phyloP scores from a whole-genome alignment of 2,888 invertebrate species.

The Gryllus longicercus region DNA sequence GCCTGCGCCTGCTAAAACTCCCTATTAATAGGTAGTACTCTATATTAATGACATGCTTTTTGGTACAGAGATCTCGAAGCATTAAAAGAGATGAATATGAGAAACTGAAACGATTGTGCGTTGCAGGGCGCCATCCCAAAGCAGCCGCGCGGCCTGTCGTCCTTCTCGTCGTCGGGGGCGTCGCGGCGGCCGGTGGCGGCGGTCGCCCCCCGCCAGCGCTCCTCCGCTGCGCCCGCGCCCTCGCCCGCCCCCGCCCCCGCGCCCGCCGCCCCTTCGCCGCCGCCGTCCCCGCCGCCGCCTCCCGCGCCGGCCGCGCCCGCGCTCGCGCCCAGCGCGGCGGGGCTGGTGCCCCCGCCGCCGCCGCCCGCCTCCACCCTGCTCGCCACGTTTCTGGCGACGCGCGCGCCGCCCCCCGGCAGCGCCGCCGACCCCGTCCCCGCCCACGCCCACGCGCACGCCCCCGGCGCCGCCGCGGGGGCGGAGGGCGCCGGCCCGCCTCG shows the following conservation, averaged over 20 bases:
- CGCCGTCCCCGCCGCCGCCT: slow-evolving; percentile 46
- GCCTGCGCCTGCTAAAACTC: no score
- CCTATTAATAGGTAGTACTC: no score
- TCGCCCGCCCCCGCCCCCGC: background rate
- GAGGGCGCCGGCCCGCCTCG: no score
- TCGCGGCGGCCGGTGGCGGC: background rate
- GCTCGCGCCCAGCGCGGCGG: slow-evolving; percentile 71
- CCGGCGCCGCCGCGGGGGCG: no score
- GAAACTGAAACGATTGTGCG: background rate
- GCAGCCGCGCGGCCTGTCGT: slow-evolving; percentile 24
- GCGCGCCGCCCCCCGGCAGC: no score
- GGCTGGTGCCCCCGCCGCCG: slow-evolving; percentile 47
- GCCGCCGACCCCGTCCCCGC: no score
- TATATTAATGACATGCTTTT: no score
- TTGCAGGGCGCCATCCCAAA: slow-evolving; percentile 38
- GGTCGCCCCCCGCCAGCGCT: background rate
- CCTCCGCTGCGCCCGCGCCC: background rate
- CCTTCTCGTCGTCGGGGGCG: background rate
- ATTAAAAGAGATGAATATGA: no score
- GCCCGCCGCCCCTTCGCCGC: slow-evolving; percentile 38
- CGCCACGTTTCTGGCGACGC: no score
- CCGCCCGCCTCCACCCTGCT: slow-evolving; percentile 36
- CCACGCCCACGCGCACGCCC: no score
- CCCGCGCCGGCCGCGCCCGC: slow-evolving; percentile 49
- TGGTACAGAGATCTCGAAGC: no score